phyloP scores from a whole-genome alignment of 2,113 vertebrate genomes.

The Urocitellus parryii region DNA sequence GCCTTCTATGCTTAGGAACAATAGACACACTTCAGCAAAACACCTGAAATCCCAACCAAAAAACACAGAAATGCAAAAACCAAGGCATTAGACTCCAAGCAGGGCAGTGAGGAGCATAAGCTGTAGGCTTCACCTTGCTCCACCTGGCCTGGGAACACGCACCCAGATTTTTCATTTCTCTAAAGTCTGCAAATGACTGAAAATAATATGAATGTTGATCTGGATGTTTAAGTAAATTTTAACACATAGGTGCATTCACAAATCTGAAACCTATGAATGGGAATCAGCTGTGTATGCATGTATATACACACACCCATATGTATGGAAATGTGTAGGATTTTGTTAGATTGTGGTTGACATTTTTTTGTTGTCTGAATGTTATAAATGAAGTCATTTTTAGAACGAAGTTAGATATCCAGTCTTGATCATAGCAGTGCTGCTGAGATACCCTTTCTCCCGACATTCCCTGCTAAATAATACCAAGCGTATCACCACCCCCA shows the following conservation, averaged over 20 bases:
- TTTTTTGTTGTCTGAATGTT: constrained; percentile 35
- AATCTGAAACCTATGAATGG: not conserved
- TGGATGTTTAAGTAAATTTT: not conserved
- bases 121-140: not conserved
- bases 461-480: not conserved
- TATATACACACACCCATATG: not conserved
- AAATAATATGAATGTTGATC: not conserved
- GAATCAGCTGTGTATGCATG: not conserved
- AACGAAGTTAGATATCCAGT: constrained; percentile 3
- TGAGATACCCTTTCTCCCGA: not conserved
- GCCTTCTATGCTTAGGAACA: not conserved
- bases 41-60: not conserved
- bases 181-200: not conserved
- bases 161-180: not conserved
- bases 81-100: not conserved
- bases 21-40: not conserved
- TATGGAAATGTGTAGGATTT: not conserved
- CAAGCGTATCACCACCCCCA: not conserved
- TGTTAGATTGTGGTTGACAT: not conserved
- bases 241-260: not conserved
- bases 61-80: not conserved
- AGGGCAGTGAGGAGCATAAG: not conserved
- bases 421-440: not conserved
- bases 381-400: not conserved
- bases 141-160: no score